Evolutionary conservation across 2,888 invertebrate genomes (phyloP), one percentile per base, ranked within the genome.

Genomic region (Diarsia mendica): DNA sequence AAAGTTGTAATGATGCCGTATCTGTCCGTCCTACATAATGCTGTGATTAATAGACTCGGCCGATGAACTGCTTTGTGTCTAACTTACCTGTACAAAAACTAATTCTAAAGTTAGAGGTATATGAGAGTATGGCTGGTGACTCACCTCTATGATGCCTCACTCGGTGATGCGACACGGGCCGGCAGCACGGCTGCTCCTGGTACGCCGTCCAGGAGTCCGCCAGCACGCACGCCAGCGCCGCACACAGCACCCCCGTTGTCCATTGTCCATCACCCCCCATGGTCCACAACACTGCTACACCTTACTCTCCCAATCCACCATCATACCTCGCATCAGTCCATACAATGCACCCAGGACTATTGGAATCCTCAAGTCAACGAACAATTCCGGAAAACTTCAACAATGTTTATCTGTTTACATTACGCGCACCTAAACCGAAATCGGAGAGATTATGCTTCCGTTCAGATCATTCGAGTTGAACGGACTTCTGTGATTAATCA

Each of bases 161-260:
- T 77, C 97, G 97, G 85, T 96, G 96, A 90, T 97, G 97, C 77
- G 96, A 94, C 75, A 95, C 95, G 61, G 97, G 97, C 75, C 97
- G 95, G 93, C 97, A 97, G 91, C 97, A 97, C 64, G 97, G 97
- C 91, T 97, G 97, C 94, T 97, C 97, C 95, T 97, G 97, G 92
- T 97, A 97, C 88, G 97, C 97, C 64, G 97, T 97, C 97, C 97
- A 97, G 89, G 97, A 97, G 94, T 97, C 97, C 86, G 97, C 97
- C 93, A 95, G 94, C 85, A 94, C 97, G 87, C 96, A 96, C 88
- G 93, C 93, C 90, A 94, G 83, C 90, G 93, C 87, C 68, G 91
- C 92, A 92, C 93, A 94, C 87, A 95, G 85, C 88, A 95, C 89
- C 88, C 92, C 93, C 71, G 90, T 90, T 79, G 92, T 92, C 94